phyloP scores from a whole-genome alignment of 2,113 vertebrate species.

The Platysternon megacephalum region DNA sequence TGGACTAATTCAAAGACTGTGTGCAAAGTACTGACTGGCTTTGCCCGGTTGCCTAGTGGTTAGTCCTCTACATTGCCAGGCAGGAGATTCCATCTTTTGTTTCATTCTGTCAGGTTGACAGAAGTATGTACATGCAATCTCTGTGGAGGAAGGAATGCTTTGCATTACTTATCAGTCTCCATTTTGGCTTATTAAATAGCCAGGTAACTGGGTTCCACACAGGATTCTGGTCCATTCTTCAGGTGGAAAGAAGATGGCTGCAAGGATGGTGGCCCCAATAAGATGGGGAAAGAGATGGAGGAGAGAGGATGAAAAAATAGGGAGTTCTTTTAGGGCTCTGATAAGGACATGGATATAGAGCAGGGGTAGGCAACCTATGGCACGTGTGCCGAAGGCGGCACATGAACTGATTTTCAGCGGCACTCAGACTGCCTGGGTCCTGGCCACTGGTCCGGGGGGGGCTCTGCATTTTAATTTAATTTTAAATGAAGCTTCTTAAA shows the following conservation, averaged over 20 bases:
- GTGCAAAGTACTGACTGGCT: slow-evolving; percentile 11
- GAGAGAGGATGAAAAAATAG: neutral
- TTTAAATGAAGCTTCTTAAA: no score
- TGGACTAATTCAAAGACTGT: slow-evolving; percentile 3
- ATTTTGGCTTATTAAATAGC: neutral
- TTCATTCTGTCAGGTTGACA: neutral
- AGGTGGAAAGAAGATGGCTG: neutral
- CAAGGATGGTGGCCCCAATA: neutral
- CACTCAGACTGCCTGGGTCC: no score
- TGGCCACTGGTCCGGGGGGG: no score
- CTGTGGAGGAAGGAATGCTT: neutral
- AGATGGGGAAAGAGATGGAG: neutral
- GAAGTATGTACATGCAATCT: rapidly evolving
- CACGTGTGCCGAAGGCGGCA: no score
- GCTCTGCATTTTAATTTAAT: no score
- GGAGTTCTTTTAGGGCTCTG: neutral
- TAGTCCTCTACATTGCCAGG: neutral
- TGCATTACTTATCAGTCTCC: neutral
- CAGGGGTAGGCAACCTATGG: no score
- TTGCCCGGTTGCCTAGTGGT: slow-evolving; percentile 35
- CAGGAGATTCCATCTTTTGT: slow-evolving; percentile 1
- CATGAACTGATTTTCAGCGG: no score
- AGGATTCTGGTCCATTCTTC: neutral
- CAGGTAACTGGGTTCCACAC: neutral
- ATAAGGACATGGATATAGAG: neutral